phyloP scores from a whole-genome alignment of 2,888 invertebrate genomes.

The Drepanosiphum platanoidis region DNA sequence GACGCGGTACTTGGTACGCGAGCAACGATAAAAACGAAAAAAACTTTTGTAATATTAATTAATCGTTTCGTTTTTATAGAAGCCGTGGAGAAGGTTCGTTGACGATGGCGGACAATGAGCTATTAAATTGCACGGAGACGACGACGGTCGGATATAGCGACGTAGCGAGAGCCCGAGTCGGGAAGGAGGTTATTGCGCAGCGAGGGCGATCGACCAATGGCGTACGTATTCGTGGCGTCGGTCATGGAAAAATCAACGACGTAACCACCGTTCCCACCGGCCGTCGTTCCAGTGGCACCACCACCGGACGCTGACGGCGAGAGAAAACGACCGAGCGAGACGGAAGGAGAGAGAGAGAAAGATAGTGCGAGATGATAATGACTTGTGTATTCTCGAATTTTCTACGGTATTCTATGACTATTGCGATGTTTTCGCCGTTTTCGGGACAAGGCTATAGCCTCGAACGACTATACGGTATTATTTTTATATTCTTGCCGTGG shows the following conservation, averaged over 20 bases:
- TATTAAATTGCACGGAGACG: background rate
- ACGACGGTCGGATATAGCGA: background rate
- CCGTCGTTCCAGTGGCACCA: background rate
- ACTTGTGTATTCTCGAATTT: slow-evolving; percentile 10
- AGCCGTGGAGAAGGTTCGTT: background rate
- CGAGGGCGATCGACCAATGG: background rate
- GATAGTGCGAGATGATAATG: background rate
- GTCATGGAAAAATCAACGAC: slow-evolving; percentile 12
- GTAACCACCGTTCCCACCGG: background rate
- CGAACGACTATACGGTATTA: background rate
- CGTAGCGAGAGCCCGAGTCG: background rate
- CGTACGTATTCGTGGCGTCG: background rate
- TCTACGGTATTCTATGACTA: background rate
- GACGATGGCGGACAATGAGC: background rate
- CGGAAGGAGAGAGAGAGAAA: background rate
- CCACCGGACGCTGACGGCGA: background rate
- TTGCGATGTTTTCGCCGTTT: no score
- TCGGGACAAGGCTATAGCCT: no score
- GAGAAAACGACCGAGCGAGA: background rate
- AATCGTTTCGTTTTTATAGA: no score
- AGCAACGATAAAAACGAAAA: no score
- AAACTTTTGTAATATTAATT: no score
- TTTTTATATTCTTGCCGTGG: background rate
- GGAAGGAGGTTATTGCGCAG: background rate
- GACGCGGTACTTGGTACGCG: no score